Percentiles rank a stretch among this genome's conserved stretches.
These are phyloP conservation scores for Gymnoscelis rufifasciata DNA, from an alignment of 2,888 invertebrate species.

Conservation along the genomic window DNA sequence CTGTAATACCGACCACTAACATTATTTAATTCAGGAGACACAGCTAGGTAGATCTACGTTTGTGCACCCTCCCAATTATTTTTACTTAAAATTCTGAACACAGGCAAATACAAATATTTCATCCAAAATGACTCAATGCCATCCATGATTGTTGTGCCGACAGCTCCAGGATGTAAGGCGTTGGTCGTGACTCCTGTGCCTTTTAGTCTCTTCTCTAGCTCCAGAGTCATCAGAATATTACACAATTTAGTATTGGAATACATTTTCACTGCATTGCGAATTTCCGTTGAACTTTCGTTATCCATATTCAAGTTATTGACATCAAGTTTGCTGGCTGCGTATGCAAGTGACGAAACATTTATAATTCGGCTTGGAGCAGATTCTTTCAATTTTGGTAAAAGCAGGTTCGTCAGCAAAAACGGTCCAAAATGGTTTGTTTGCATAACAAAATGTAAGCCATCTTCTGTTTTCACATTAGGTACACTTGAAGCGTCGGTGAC, in stretches of 20 bases:
- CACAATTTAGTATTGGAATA: constrained; percentile 83
- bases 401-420: constrained; percentile 82
- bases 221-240: constrained; percentile 81
- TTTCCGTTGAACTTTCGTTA: constrained; percentile 32
- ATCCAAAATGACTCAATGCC: constrained; percentile 49
- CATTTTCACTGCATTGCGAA: constrained; percentile 22
- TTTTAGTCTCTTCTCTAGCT: constrained; percentile 83
- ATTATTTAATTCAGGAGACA: constrained; percentile 72
- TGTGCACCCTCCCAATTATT: constrained; percentile 58
- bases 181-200: constrained; percentile 86
- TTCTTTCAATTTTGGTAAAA: constrained; percentile 65
- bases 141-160: constrained; percentile 69
- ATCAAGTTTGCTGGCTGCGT: constrained; percentile 41
- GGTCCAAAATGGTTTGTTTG: constrained; percentile 81
- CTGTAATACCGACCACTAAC: constrained; percentile 82
- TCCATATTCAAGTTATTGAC: no score
- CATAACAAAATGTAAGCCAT: constrained; percentile 79
- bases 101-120: constrained; percentile 39
- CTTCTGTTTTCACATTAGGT: constrained; percentile 70
- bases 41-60: constrained; percentile 77
- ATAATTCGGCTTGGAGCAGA: constrained; percentile 62
- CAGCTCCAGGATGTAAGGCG: constrained; percentile 86
- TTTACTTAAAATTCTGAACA: constrained; percentile 67
- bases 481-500: constrained; percentile 39
- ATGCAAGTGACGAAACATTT: constrained; percentile 52